These are phyloP conservation scores for Chironomus riparius DNA, from an alignment of 2,888 invertebrate genomes.

Conservation along the genomic window DNA sequence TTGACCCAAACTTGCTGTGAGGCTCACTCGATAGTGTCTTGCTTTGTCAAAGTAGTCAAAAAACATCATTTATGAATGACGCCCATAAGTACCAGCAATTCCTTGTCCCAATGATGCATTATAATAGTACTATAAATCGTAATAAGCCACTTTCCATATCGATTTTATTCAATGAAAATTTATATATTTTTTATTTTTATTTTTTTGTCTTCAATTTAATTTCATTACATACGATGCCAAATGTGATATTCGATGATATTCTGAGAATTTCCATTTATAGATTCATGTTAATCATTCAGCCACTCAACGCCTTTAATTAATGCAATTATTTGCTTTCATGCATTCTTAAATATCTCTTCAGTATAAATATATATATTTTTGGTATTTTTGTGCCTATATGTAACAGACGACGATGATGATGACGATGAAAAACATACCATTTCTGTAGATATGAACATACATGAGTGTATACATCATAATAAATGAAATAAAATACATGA, in stretches of 20 bases:
- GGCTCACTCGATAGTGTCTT: no score
- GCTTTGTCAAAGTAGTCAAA: no score
- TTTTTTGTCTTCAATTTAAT: neutral
- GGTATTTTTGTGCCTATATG: neutral
- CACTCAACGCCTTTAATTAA: slow-evolving; percentile 16
- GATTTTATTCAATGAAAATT: slow-evolving; percentile 10
- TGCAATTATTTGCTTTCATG: slow-evolving; percentile 10
- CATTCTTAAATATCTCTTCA: neutral
- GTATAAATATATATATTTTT: neutral
- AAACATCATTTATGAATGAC: no score
- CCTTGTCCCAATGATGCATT: neutral
- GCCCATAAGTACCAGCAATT: neutral
- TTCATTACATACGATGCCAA: neutral
- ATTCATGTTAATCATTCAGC: neutral
- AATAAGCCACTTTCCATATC: neutral
- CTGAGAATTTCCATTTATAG: neutral
- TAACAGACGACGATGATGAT: no score
- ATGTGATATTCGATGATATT: neutral
- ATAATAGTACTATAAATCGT: no score
- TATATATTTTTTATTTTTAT: neutral
- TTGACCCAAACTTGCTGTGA: no score
- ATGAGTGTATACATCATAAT: no score
- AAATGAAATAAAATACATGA: neutral
- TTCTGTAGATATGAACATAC: neutral
- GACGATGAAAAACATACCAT: neutral